Percentiles rank a stretch among this genome's conserved stretches.
Evolutionary conservation across 1,140 invertebrate species (phyloP).

Genomic region (Neomicropteryx cornuta): DNA sequence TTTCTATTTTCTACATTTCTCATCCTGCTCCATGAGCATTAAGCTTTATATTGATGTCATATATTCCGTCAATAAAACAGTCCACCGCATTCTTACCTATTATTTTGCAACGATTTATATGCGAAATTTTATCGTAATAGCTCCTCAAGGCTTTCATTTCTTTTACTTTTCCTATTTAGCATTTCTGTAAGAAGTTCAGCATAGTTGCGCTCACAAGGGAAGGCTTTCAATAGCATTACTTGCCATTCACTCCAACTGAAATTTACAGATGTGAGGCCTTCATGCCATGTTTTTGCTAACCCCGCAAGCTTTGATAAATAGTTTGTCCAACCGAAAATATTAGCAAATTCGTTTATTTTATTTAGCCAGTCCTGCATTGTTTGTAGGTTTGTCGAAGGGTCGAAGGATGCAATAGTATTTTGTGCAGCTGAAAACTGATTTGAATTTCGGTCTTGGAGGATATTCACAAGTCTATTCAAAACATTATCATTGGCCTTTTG

Average conservation of each 20-base stretch:
- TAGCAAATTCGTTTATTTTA: conserved; percentile 14
- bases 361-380: conserved; percentile 11
- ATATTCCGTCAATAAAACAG: too few species aligned
- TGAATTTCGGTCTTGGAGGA: too few species aligned
- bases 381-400: conserved; percentile 12
- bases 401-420: conserved; percentile 14
- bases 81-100: too few species aligned
- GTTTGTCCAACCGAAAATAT: conserved; percentile 15
- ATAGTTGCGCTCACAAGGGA: conserved; percentile 9
- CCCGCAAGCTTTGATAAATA: conserved; percentile 11
- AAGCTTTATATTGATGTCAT: too few species aligned
- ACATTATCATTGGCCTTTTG: too few species aligned
- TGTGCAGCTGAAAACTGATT: too few species aligned
- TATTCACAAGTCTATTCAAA: too few species aligned
- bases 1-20: too few species aligned
- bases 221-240: conserved; percentile 4
- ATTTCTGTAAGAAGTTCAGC: conserved; percentile 7
- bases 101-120: too few species aligned
- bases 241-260: conserved; percentile 10
- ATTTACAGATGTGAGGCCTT: conserved; percentile 10
- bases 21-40: too few species aligned
- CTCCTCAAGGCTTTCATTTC: conserved; percentile 1
- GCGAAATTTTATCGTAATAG: too few species aligned
- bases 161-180: conserved; percentile 2
- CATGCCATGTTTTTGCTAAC: conserved; percentile 12